Conservation (phyloP, 2,888 invertebrate genomes). For the Pollenia angustigena region DNA sequence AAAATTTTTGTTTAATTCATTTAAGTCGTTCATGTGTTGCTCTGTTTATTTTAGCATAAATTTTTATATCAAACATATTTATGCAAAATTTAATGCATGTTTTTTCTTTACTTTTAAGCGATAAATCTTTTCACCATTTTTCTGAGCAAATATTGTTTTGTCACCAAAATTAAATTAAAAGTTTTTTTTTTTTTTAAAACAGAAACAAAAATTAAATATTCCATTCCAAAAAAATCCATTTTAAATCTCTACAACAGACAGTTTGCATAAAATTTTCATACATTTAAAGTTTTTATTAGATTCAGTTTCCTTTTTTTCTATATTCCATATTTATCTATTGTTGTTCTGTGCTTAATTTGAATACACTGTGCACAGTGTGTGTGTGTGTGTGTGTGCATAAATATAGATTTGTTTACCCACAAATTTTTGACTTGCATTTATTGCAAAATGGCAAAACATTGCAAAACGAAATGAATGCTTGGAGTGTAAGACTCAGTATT, state of each 20-base stretch:
- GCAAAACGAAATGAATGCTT: slow-evolving; percentile 24
- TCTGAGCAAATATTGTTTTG: not conserved
- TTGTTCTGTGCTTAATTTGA: not conserved
- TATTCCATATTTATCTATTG: not conserved
- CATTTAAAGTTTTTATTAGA: slow-evolving; percentile 31
- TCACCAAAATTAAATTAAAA: slow-evolving; percentile 2
- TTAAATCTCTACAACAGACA: slow-evolving; percentile 27
- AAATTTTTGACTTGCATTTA: slow-evolving; percentile 18
- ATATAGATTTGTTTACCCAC: not conserved
- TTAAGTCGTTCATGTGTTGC: too few relatives aligned
- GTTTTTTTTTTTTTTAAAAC: not conserved
- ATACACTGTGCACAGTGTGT: not conserved
- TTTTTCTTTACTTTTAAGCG: not conserved
- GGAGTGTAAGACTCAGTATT: slow-evolving; percentile 1
- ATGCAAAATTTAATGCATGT: not conserved
- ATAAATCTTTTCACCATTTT: too few relatives aligned
- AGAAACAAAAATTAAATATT: not conserved
- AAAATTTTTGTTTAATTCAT: too few relatives aligned
- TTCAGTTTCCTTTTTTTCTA: not conserved
- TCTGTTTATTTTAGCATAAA: too few relatives aligned
- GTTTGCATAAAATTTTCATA: slow-evolving; percentile 36
- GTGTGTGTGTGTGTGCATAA: slow-evolving; percentile 1
- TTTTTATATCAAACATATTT: too few relatives aligned
- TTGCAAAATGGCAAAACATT: slow-evolving; percentile 28
- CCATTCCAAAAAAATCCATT: not conserved